Base-by-base conservation (phyloP, 1,140 invertebrate species). In the Hypothenemus hampei region DNA sequence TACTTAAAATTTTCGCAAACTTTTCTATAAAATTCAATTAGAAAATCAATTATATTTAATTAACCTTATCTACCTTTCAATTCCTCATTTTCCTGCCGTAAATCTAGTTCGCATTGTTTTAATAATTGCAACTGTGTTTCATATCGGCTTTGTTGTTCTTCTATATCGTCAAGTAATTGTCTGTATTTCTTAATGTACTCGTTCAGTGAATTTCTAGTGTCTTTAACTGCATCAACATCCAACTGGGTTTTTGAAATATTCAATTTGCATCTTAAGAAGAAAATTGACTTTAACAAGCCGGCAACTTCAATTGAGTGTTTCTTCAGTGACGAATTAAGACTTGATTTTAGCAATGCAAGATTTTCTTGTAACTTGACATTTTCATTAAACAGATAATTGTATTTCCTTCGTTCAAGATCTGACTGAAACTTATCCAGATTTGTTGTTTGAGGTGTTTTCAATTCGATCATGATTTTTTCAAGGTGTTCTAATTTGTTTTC, bases 171-270 rank as follows among this genome's bases (percentile, higher is more conserved):
- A 8, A 73, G 58, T 2, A 64, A 50, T 31, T 66, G 53, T 22
- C 72, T 65, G 13, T 73, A 61, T 45, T 72, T 70, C 26, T 73
- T 61, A 35, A 61, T 67, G 6, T 69, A 19, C 31, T 71, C 68
- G 10, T 73, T 67, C 22, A 52, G 8, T 39, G 33, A 39, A 46
- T 47, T 45, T 58, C 58, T 18, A 46, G 26, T 37, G 35, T 61
- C 35, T 49, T 37, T 54, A 33, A 37, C 20, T 10, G 29, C 24
- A 3, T 52, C 20, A 36, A 21, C 21, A 18, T 52, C 31, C 26
- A 46, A n/a, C 8, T 40, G 29, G 24, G 15, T 48, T 33, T 44
- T 10, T 15, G 10, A 13, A 16, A 8, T 15, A 13, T n/a, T 15
- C 15, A 37, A 37, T 3, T 10, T 37, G 15, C 18, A 16, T 37